phyloP scores from a whole-genome alignment of 2,113 vertebrate genomes.

The Esox niger region DNA sequence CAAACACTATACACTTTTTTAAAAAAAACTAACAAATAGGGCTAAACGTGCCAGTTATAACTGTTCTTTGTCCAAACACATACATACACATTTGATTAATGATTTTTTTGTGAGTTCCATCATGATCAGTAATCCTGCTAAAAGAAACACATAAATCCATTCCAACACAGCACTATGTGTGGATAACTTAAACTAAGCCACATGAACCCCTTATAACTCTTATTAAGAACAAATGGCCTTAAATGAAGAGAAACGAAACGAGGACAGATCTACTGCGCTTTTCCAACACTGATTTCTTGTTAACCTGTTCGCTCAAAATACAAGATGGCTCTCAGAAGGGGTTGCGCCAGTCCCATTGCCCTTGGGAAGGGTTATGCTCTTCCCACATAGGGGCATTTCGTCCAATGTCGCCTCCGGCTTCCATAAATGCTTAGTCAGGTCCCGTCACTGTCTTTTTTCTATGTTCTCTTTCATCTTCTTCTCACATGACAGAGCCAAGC shows the following conservation, averaged over 20 bases:
- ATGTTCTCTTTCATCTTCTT: neutral
- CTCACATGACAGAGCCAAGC: neutral
- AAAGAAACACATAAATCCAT: no score
- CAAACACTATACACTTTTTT: constrained; percentile 36
- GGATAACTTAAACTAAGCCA: constrained; percentile 5
- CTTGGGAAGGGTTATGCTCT: neutral
- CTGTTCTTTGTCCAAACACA: neutral
- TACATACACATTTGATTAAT: constrained; percentile 14
- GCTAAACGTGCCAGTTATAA: constrained; percentile 17
- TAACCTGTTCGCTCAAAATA: constrained; percentile 21
- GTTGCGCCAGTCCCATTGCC: constrained; percentile 14
- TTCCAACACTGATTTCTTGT: constrained; percentile 14
- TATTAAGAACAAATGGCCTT: constrained; percentile 12
- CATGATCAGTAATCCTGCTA: neutral
- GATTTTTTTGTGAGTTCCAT: constrained; percentile 7
- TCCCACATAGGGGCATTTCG: neutral
- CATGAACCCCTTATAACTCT: constrained; percentile 6
- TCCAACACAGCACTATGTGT: constrained; percentile 3
- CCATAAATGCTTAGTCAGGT: neutral
- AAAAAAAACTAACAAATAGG: constrained; percentile 32
- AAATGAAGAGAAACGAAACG: constrained; percentile 21
- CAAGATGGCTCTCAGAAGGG: constrained; percentile 23
- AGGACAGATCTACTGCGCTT: constrained; percentile 9
- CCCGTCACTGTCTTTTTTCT: neutral
- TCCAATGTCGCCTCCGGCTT: neutral